Percentiles rank a stretch among this genome's conserved stretches.
phyloP scores from a whole-genome alignment of 53 echinoderm and acorn worm genomes.

The Stichopus horrens region DNA sequence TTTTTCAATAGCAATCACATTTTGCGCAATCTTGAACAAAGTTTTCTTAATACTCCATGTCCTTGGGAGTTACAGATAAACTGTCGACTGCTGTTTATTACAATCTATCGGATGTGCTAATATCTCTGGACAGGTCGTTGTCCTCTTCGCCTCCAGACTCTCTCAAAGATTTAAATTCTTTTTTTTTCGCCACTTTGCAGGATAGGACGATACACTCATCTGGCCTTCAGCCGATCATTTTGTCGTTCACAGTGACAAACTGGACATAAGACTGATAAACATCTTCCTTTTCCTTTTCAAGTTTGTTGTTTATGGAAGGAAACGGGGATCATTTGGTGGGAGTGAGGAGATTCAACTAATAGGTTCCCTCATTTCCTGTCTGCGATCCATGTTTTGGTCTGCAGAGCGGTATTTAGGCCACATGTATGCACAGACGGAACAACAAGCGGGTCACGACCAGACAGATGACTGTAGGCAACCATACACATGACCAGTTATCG shows the following conservation, averaged over 20 bases:
- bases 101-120: background rate
- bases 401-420: background rate
- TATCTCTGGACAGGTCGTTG: slow-evolving; percentile 8
- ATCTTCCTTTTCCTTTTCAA: background rate
- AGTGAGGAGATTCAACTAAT: slow-evolving; percentile 21
- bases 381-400: slow-evolving; percentile 5
- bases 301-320: slow-evolving; percentile 39
- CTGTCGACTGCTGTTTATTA: background rate
- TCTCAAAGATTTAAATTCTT: no score
- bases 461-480: background rate
- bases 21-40: no score
- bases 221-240: no score
- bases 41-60: no score
- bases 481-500: background rate
- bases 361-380: slow-evolving; percentile 11
- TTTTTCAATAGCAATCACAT: no score
- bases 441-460: background rate
- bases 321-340: slow-evolving; percentile 17
- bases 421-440: background rate
- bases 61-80: no score
- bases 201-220: no score
- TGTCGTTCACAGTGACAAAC: background rate
- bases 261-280: slow-evolving; percentile 34
- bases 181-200: no score
- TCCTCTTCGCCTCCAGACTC: background rate